Percentiles rank a stretch among this genome's conserved stretches.
These are phyloP conservation scores for Myripristis murdjan DNA, from an alignment of 2,797 vertebrate genomes.

Conservation along the genomic window DNA sequence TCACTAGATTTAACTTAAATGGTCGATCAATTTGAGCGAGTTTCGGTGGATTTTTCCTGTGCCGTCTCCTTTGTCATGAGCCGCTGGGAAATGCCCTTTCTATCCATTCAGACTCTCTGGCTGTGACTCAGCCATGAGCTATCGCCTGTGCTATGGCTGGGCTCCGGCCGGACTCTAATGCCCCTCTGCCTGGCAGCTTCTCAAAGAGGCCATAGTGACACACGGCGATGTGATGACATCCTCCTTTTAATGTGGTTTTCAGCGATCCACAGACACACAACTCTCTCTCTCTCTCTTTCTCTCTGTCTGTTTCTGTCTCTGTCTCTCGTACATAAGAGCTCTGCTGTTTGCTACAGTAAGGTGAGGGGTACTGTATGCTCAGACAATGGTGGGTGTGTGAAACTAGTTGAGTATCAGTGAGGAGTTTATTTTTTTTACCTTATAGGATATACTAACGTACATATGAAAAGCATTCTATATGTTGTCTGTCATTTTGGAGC, in stretches of 20 bases:
- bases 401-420: slow-evolving; percentile 17
- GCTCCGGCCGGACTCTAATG: neutral
- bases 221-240: slow-evolving; percentile 8
- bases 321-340: slow-evolving; percentile 25
- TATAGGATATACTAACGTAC: slow-evolving; percentile 19
- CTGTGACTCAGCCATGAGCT: slow-evolving; percentile 39
- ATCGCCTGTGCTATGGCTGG: neutral
- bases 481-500: neutral
- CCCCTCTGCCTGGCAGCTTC: slow-evolving; percentile 3
- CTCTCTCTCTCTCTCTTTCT: neutral
- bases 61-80: neutral
- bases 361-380: slow-evolving; percentile 1
- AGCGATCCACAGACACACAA: slow-evolving; percentile 10
- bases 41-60: neutral
- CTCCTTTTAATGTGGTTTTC: slow-evolving; percentile 18
- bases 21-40: neutral
- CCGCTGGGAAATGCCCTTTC: slow-evolving; percentile 3
- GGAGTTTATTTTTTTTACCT: slow-evolving; percentile 5
- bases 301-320: neutral
- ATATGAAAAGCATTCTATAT: neutral
- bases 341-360: slow-evolving; percentile 29
- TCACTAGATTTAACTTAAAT: neutral
- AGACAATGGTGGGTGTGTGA: slow-evolving; percentile 48
- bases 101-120: slow-evolving; percentile 4
- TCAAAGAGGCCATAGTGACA: neutral